Percentiles rank a stretch among this genome's conserved stretches.
These are phyloP conservation scores for Danio tinwini DNA, from an alignment of 2,797 vertebrate genomes.

Conservation along the genomic window DNA sequence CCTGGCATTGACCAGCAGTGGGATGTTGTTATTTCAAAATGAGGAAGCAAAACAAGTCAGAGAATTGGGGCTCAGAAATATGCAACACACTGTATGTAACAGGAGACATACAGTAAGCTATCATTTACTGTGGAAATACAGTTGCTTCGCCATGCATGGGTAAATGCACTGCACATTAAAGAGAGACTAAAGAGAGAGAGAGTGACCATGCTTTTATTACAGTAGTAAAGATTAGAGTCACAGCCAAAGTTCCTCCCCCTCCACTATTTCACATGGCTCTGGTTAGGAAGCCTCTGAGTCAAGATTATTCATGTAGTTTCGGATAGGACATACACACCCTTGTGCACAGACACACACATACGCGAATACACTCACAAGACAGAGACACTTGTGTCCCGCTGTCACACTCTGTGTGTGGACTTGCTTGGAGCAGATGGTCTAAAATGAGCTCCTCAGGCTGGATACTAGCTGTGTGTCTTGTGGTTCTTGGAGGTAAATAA, in stretches of 20 bases:
- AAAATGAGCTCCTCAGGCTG: slow-evolving; percentile 71
- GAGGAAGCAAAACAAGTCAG: not conserved
- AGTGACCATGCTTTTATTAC: slow-evolving; percentile 58
- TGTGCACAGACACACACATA: slow-evolving; percentile 41
- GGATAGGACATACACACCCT: slow-evolving; percentile 60
- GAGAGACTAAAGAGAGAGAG: slow-evolving; percentile 27
- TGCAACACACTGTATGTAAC: slow-evolving; percentile 5
- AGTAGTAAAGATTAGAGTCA: slow-evolving; percentile 55
- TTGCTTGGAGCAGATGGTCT: slow-evolving; percentile 57
- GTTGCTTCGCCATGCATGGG: slow-evolving; percentile 25
- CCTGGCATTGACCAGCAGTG: not conserved
- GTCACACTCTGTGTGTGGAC: slow-evolving; percentile 64
- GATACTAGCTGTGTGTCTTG: slow-evolving; percentile 69
- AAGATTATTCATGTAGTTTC: slow-evolving; percentile 63
- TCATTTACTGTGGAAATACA: slow-evolving; percentile 33
- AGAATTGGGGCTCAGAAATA: not conserved
- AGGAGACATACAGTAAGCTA: slow-evolving; percentile 3
- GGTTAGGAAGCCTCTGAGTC: slow-evolving; percentile 62
- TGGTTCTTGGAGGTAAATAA: slow-evolving; percentile 74
- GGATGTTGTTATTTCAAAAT: not conserved
- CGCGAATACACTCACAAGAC: slow-evolving; percentile 57
- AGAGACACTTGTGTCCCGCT: slow-evolving; percentile 56
- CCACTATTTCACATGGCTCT: slow-evolving; percentile 64
- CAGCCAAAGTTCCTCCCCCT: slow-evolving; percentile 61
- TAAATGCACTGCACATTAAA: slow-evolving; percentile 37